These are phyloP conservation scores for Macrocentrus cingulum DNA, from an alignment of 1,140 invertebrate species.

Conservation along the genomic window DNA sequence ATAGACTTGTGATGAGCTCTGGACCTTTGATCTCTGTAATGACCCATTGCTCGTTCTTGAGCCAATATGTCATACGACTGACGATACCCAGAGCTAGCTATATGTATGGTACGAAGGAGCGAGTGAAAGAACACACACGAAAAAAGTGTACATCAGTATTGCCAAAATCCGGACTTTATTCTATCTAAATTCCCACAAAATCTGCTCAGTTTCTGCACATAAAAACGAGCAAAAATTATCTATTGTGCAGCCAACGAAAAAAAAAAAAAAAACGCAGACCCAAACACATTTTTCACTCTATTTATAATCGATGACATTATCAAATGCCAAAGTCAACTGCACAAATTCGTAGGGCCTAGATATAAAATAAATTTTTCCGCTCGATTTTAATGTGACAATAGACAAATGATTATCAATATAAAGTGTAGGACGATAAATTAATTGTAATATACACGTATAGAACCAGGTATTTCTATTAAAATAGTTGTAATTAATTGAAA, in stretches of 20 bases:
- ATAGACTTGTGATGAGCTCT: slow-evolving; percentile 45
- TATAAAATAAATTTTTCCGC: background rate
- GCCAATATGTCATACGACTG: slow-evolving; percentile 20
- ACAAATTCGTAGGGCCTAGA: background rate
- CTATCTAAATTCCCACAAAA: background rate
- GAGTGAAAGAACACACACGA: background rate
- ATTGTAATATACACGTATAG: no score
- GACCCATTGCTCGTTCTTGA: slow-evolving; percentile 11
- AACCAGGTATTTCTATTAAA: background rate
- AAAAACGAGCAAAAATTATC: background rate
- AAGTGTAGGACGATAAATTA: background rate
- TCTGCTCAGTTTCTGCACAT: no score
- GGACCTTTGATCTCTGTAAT: slow-evolving; percentile 9
- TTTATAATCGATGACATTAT: slow-evolving; percentile 1
- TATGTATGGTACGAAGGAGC: slow-evolving; percentile 42
- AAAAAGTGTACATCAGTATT: slow-evolving; percentile 4
- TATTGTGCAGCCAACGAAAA: background rate
- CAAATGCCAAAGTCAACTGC: slow-evolving; percentile 19
- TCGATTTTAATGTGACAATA: background rate
- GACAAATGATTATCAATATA: background rate
- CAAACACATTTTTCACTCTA: background rate
- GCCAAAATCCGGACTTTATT: background rate
- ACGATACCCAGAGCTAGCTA: slow-evolving; percentile 19
- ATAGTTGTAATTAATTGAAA: background rate
- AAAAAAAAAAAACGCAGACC: no score